phyloP scores from a whole-genome alignment of 1,140 invertebrate genomes.

The Lordiphosa clarofinis region DNA sequence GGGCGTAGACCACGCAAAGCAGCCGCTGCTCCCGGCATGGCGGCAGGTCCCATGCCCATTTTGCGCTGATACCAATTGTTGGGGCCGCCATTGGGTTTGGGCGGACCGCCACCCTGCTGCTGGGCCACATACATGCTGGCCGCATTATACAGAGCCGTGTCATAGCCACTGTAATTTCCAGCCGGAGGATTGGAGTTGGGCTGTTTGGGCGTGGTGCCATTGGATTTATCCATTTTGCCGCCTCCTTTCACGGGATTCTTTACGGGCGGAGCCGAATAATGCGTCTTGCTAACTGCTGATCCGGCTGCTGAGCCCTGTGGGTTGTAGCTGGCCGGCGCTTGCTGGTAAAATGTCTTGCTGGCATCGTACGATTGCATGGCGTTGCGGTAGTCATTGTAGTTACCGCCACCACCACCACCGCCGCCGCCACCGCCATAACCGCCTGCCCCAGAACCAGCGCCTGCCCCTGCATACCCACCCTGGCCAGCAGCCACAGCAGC shows the following conservation, averaged over 20 bases:
- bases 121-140: slow-evolving; percentile 95
- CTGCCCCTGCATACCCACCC: slow-evolving; percentile 54
- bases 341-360: slow-evolving; percentile 85
- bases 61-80: slow-evolving; percentile 80
- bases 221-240: slow-evolving; percentile 68
- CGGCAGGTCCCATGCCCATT: slow-evolving; percentile 79
- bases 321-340: slow-evolving; percentile 81
- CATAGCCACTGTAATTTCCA: slow-evolving; percentile 89
- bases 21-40: slow-evolving; percentile 51
- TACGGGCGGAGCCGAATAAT: slow-evolving; percentile 81
- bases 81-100: slow-evolving; percentile 55
- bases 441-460: slow-evolving; percentile 82
- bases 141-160: slow-evolving; percentile 95
- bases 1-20: slow-evolving; percentile 70
- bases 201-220: slow-evolving; percentile 48
- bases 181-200: slow-evolving; percentile 78
- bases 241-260: slow-evolving; percentile 72
- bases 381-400: slow-evolving; percentile 85
- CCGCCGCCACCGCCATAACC: slow-evolving; percentile 80
- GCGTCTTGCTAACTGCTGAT: slow-evolving; percentile 80
- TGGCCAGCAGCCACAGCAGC: slow-evolving; percentile 74
- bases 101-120: slow-evolving; percentile 81
- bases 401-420: slow-evolving; percentile 82
- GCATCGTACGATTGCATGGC: slow-evolving; percentile 83
- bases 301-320: slow-evolving; percentile 79